phyloP scores from a whole-genome alignment of 2,888 invertebrate genomes.

The Lomographa bimaculata region DNA sequence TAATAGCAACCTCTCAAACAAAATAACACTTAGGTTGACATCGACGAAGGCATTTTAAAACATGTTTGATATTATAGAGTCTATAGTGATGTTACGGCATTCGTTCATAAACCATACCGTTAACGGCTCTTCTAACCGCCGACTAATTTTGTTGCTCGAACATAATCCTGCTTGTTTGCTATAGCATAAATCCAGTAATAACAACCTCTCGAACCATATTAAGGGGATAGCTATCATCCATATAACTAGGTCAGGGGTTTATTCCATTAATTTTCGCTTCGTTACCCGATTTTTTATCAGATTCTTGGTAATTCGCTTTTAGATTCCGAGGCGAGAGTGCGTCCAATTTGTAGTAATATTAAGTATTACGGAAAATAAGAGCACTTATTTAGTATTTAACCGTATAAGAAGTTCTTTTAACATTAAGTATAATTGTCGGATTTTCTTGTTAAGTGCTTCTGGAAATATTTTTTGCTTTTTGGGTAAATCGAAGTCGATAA shows the following conservation, averaged over 20 bases:
- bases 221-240: conserved; percentile 13
- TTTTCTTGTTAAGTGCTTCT: conserved; percentile 17
- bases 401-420: conserved; percentile 35
- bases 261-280: conserved; percentile 34
- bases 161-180: conserved; percentile 31
- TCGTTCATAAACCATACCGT: no score
- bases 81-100: no score
- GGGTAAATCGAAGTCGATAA: no score
- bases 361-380: conserved; percentile 48
- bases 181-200: conserved; percentile 24
- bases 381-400: conserved; percentile 39
- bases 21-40: no score
- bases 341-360: conserved; percentile 64
- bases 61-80: no score
- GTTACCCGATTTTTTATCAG: conserved; percentile 45
- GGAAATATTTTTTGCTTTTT: no score
- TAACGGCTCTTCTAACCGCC: conserved; percentile 27
- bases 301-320: conserved; percentile 35
- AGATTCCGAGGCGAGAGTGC: conserved; percentile 48
- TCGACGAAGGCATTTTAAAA: no score
- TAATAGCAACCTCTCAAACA: conserved; percentile 28
- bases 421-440: conserved; percentile 12
- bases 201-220: conserved; percentile 24
- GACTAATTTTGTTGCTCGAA: conserved; percentile 31
- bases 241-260: conserved; percentile 13